phyloP scores from a whole-genome alignment of 2,797 vertebrate species.

The Orestias chungarensis region DNA sequence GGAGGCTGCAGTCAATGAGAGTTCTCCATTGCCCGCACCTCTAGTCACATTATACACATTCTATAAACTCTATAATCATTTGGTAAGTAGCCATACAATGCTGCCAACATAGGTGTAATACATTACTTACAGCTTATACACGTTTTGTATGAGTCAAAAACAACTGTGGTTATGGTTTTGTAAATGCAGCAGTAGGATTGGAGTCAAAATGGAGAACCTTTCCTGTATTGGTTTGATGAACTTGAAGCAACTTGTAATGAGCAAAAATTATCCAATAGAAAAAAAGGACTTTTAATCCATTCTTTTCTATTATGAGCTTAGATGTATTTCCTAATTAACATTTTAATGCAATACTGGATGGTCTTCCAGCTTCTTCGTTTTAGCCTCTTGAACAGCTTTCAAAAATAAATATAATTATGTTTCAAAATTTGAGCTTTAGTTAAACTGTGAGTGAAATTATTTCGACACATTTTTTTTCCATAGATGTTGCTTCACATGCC shows the following conservation, averaged over 20 bases:
- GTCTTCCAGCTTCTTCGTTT: background rate
- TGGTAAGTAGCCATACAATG: background rate
- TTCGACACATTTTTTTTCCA: background rate
- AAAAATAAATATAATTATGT: background rate
- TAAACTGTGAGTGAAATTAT: background rate
- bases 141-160: background rate
- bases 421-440: background rate
- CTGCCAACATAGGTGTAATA: background rate
- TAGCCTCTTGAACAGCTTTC: background rate
- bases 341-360: background rate
- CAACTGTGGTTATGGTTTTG: background rate
- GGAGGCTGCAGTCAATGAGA: constrained; percentile 1
- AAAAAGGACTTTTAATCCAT: background rate
- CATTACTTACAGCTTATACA: background rate
- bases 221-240: background rate
- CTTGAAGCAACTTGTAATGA: background rate
- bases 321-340: background rate
- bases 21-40: constrained; percentile 1
- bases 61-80: background rate
- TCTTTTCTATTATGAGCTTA: background rate
- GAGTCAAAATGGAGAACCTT: background rate
- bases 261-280: background rate
- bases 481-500: constrained; percentile 17
- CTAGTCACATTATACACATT: background rate
- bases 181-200: background rate